Conservation (phyloP, 1,140 invertebrate species). For the Psilanteris sp. region DNA sequence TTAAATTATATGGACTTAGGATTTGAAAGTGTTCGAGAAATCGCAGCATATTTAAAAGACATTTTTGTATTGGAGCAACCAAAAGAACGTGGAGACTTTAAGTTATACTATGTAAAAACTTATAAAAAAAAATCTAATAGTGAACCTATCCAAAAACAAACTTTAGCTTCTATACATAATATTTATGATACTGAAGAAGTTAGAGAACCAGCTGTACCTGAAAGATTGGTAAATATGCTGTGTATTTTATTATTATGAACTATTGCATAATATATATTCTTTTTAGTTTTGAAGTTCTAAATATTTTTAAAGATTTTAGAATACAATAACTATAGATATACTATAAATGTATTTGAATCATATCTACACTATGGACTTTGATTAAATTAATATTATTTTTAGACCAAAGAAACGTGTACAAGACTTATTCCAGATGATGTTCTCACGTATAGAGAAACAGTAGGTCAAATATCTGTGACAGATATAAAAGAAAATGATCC, state of each 20-base stretch:
- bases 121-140: conserved; percentile 6
- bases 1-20: conserved; percentile 71
- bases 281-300: no score
- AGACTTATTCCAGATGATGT: conserved; percentile 37
- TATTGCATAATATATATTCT: no score
- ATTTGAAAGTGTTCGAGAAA: conserved; percentile 69
- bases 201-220: conserved; percentile 20
- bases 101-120: conserved; percentile 65
- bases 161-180: conserved; percentile 14
- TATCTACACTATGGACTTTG: no score
- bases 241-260: no score
- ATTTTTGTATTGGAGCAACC: conserved; percentile 68
- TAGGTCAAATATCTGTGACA: conserved; percentile 65
- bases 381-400: conserved; percentile 17
- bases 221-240: conserved; percentile 28
- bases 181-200: conserved; percentile 15
- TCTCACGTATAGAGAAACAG: conserved; percentile 65
- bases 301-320: no score
- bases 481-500: conserved; percentile 26
- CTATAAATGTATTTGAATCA: no score
- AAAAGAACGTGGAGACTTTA: conserved; percentile 59
- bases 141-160: not conserved
- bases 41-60: conserved; percentile 67
- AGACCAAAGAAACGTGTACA: conserved; percentile 1
- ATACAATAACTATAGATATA: no score